A percentile compares a stretch with the other conserved stretches of the same genome.
These are phyloP conservation scores for Malurus leucopterus DNA, from an alignment of 2,797 vertebrate genomes.

Conservation along the genomic window DNA sequence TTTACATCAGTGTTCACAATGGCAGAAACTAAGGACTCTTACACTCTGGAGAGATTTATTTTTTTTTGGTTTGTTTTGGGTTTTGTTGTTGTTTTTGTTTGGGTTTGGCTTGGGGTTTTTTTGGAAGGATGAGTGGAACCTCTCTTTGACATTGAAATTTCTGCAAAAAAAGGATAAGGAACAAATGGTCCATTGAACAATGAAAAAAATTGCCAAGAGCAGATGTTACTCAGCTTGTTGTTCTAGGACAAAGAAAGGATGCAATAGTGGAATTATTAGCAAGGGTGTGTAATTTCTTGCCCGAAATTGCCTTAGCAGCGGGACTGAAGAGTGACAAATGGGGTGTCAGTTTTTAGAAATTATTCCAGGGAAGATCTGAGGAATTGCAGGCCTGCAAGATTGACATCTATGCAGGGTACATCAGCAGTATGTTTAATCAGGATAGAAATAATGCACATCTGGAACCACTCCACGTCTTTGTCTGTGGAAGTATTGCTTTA, in stretches of 20 bases:
- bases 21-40: neutral
- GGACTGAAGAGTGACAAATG: neutral
- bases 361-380: slow-evolving; percentile 12
- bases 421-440: slow-evolving; percentile 15
- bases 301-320: slow-evolving; percentile 1
- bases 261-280: neutral
- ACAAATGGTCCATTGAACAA: neutral
- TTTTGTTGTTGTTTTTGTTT: neutral
- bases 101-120: neutral
- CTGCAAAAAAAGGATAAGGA: neutral
- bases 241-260: neutral
- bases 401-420: neutral
- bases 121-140: rapidly evolving
- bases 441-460: slow-evolving; percentile 25
- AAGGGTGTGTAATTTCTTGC: neutral
- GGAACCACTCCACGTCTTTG: slow-evolving; percentile 24
- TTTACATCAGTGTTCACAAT: neutral
- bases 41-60: neutral
- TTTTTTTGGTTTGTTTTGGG: neutral
- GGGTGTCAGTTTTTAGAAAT: neutral
- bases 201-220: neutral
- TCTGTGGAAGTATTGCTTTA: neutral
- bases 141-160: slow-evolving; percentile 5
- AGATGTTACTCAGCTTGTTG: neutral
- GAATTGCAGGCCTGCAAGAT: neutral